These are phyloP conservation scores for Opisthocomus hoazin DNA, from an alignment of 2,113 vertebrate genomes.

Conservation along the genomic window DNA sequence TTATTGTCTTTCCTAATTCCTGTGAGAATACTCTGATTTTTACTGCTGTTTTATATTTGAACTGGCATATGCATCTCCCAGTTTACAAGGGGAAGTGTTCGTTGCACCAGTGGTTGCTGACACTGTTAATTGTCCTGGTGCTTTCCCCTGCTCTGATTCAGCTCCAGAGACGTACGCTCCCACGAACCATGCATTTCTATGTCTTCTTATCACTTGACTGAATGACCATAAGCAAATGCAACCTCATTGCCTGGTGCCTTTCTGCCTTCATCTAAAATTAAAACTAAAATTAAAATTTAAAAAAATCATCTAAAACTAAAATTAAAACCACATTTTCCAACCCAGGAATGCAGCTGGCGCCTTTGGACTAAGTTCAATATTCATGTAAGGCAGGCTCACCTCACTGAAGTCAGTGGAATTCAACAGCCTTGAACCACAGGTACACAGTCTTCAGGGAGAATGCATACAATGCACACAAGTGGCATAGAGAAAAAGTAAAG, in stretches of 20 bases:
- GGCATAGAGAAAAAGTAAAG: not conserved
- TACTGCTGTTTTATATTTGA: not conserved
- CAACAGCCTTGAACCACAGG: not conserved
- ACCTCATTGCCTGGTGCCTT: not conserved
- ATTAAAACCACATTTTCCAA: not conserved
- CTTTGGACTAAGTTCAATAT: not conserved
- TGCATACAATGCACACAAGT: rapidly evolving
- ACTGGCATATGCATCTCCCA: not conserved
- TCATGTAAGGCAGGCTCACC: not conserved
- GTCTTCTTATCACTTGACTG: not conserved
- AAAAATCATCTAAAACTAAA: not conserved
- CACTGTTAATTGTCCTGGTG: not conserved
- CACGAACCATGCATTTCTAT: not conserved
- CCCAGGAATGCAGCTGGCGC: not conserved
- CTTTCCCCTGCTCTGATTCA: not conserved
- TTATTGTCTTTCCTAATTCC: not conserved
- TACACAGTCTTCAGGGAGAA: not conserved
- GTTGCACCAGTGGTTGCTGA: not conserved
- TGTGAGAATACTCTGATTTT: not conserved
- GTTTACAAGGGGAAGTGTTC: not conserved
- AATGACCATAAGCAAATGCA: not conserved
- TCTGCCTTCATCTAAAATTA: not conserved
- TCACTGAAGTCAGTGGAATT: not conserved
- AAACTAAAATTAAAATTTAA: not conserved
- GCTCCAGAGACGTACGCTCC: not conserved